A percentile compares a stretch with the other conserved stretches of the same genome.
Evolutionary conservation across 1,140 invertebrate genomes (phyloP).

Genomic region (Phymastichus coffea): DNA sequence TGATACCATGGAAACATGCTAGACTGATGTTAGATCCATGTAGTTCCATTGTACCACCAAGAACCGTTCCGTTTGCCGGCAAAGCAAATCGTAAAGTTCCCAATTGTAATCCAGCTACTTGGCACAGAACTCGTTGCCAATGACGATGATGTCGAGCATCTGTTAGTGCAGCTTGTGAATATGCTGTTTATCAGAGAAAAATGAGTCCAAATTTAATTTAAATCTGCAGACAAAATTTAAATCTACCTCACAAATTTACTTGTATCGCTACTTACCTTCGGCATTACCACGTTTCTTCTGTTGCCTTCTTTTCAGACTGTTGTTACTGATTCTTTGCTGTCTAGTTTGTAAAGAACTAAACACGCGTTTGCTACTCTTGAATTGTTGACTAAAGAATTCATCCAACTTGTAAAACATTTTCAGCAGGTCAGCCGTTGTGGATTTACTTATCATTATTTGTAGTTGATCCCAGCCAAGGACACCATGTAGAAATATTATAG

Average conservation of each 20-base stretch:
- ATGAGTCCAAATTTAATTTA: neutral
- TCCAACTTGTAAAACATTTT: conserved; percentile 96
- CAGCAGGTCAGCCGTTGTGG: conserved; percentile 91
- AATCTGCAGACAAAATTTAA: neutral
- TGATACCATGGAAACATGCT: conserved; percentile 96
- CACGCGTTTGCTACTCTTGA: conserved; percentile 88
- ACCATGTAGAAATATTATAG: conserved; percentile 90
- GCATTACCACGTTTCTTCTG: conserved; percentile 45
- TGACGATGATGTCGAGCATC: conserved; percentile 84
- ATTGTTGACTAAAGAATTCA: conserved; percentile 95
- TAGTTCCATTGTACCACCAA: conserved; percentile 91
- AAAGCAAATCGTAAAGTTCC: conserved; percentile 64
- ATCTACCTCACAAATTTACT: neutral
- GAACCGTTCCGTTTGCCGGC: conserved; percentile 70
- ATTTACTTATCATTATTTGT: conserved; percentile 94
- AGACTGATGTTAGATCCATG: conserved; percentile 90
- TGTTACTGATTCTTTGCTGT: conserved; percentile 53
- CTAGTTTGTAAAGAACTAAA: conserved; percentile 75
- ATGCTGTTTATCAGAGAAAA: too few relatives aligned
- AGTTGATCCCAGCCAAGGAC: conserved; percentile 92
- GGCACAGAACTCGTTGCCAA: conserved; percentile 81
- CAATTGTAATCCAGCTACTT: conserved; percentile 74
- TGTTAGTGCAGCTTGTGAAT: conserved; percentile 52
- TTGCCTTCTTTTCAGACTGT: conserved; percentile 55
- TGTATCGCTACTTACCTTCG: conserved; percentile 38